Evolutionary conservation across 1,140 invertebrate species (phyloP), one percentile per base, ranked within the genome.

Genomic region (Drosophila littoralis): DNA sequence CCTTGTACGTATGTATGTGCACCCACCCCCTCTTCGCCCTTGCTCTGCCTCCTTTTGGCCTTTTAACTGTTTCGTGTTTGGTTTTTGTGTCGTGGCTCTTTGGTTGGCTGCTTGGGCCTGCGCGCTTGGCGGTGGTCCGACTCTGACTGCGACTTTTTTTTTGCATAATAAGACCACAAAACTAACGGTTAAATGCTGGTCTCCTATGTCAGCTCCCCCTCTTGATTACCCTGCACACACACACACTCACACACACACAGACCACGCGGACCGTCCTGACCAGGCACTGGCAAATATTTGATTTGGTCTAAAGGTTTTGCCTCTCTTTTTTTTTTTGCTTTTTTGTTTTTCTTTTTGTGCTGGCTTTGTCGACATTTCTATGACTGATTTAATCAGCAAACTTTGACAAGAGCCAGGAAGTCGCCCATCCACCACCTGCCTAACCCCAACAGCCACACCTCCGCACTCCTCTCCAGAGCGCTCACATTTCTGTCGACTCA

Each of bases 341-440:
- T 45, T 67, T 54, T 55, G 32, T 69, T 42, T 77, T 50, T 60
- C 51, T 57, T 43, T 64, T 59, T 57, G 5, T 70, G 60, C 40
- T 75, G 60, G 50, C 66, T 75, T 52, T 46, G 57, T 80, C 77
- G 74, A 80, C 81, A 80, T 85, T 90, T 89, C 85, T 90, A 89
- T 89, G 85, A 89, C 84, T 89, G 84, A 89, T 89, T 89, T 89
- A 89, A 89, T 89, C 84, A 89, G 85, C 85, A 84, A 83, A 89
- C 85, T 89, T 90, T 89, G 85, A 89, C 84, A 90, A 89, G 84
- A 89, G 84, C 80, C 84, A 88, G 83, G 83, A 88, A 88, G 84
- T 88, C 84, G 88, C 70, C 68, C 78, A 59, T 50, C 51, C 59
- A 76, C 72, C 67, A 68, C 61, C 67, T 69, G 70, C 65, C 75